Evolutionary conservation across 2,888 invertebrate genomes (phyloP).

Genomic region (Helleia helle): DNA sequence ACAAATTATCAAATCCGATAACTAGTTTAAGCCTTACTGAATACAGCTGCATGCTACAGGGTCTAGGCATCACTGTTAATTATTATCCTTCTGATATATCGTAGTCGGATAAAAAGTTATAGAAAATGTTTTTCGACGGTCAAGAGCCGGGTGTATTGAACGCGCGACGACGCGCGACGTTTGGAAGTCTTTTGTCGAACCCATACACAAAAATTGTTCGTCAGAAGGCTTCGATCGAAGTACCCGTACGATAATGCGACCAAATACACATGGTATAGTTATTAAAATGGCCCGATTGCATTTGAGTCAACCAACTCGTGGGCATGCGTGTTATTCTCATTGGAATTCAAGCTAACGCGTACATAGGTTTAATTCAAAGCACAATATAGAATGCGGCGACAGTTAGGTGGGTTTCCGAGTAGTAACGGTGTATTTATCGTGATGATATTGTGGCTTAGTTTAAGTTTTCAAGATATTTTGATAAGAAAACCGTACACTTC

Average conservation of each 20-base stretch:
- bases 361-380: slow-evolving; percentile 26
- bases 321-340: slow-evolving; percentile 5
- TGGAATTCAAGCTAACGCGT: slow-evolving; percentile 24
- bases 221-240: slow-evolving; percentile 16
- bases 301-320: background rate
- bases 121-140: too few species aligned
- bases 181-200: slow-evolving; percentile 1
- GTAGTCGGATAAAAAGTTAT: too few species aligned
- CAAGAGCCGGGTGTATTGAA: too few species aligned
- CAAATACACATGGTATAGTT: background rate
- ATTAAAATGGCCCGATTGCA: background rate
- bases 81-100: too few species aligned
- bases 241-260: slow-evolving; percentile 1
- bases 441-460: slow-evolving; percentile 12
- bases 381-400: slow-evolving; percentile 43
- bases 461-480: slow-evolving; percentile 6
- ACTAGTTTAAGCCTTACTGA: too few species aligned
- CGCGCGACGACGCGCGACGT: too few species aligned
- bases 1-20: too few species aligned
- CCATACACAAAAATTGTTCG: slow-evolving; percentile 9
- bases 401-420: slow-evolving; percentile 42
- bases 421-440: slow-evolving; percentile 41
- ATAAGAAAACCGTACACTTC: background rate
- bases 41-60: too few species aligned
- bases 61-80: too few species aligned